Conservation (phyloP, 2,113 vertebrate species). For the Oryzias celebensis region DNA sequence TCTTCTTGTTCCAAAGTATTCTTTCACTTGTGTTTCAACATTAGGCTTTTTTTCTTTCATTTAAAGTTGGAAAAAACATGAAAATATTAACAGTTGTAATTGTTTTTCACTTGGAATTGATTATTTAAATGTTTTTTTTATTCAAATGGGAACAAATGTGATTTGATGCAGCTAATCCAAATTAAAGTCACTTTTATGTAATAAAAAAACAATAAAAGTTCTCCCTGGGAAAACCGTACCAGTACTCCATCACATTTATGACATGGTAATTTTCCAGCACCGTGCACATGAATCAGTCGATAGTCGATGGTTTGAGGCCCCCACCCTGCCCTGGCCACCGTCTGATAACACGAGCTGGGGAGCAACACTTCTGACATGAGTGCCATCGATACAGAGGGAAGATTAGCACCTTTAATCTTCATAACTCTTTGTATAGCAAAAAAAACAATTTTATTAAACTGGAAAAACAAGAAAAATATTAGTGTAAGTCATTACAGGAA, state of each 20-base stretch:
- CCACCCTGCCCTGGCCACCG: constrained; percentile 50
- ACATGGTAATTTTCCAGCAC: not conserved
- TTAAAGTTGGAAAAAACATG: not conserved
- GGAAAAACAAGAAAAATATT: no score
- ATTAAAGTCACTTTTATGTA: no score
- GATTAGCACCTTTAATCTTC: no score
- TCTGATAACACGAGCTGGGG: constrained; percentile 46
- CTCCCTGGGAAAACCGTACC: not conserved
- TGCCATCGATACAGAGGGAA: no score
- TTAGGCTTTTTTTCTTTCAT: no score
- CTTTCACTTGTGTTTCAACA: no score
- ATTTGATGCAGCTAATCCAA: no score
- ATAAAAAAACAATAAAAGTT: not conserved
- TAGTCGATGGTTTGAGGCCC: constrained; percentile 28
- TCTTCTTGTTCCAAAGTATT: not conserved
- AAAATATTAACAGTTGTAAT: not conserved
- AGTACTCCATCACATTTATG: not conserved
- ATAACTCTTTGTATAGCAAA: no score
- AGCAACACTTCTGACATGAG: constrained; percentile 11
- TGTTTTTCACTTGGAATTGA: not conserved
- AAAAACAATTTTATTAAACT: no score
- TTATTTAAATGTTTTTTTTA: no score
- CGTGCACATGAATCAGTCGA: constrained; percentile 32
- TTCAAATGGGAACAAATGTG: not conserved
- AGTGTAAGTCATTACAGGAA: no score